phyloP scores from a whole-genome alignment of 2,113 vertebrate genomes.

The Ceyx melanurus region DNA sequence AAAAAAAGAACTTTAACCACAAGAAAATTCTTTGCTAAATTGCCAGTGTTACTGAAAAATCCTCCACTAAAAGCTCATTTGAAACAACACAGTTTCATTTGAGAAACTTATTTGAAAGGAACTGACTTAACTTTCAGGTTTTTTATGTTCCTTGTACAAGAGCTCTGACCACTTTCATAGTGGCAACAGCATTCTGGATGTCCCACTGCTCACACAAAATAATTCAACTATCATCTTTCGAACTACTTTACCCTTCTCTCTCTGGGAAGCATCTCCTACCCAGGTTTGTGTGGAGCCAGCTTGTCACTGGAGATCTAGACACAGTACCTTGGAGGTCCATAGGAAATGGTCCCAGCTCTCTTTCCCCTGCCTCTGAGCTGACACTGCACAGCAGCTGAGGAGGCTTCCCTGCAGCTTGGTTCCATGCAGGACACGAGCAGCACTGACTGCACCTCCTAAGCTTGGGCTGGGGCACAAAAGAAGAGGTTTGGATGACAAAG shows the following conservation, averaged over 20 bases:
- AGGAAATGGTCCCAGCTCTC: background rate
- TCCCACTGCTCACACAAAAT: background rate
- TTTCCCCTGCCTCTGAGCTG: background rate
- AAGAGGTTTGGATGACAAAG: background rate
- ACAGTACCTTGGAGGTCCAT: background rate
- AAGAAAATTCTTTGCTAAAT: background rate
- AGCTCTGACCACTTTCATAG: background rate
- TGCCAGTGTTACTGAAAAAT: background rate
- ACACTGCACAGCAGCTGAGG: background rate
- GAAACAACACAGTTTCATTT: background rate
- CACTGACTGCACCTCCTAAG: background rate
- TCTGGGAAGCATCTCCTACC: background rate
- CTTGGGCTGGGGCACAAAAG: background rate
- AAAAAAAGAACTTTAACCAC: background rate
- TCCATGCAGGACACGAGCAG: background rate
- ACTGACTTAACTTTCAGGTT: background rate
- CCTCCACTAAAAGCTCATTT: background rate
- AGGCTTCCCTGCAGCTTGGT: background rate
- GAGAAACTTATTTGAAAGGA: constrained; percentile 5
- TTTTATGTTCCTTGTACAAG: background rate
- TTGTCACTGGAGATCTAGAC: background rate
- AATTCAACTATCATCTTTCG: background rate
- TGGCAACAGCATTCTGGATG: background rate
- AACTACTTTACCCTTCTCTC: background rate
- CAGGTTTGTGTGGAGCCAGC: background rate